Base-by-base conservation (phyloP, 1,140 invertebrate species). In the Procambarus virginalis region DNA sequence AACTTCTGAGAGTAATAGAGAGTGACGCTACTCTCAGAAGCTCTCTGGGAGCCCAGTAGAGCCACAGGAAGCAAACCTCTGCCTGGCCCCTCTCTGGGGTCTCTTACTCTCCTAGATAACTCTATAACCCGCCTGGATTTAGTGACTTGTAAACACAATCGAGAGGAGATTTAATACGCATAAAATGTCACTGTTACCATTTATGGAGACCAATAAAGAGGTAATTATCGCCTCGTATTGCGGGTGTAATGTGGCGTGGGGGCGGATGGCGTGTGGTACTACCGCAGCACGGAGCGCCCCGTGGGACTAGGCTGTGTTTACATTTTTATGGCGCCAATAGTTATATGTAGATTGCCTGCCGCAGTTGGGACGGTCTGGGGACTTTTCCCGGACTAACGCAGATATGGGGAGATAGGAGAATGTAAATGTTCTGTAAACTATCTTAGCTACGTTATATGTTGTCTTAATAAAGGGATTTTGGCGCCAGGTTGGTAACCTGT, bases 291-390 rank as follows among this genome's bases (percentile, higher is more conserved):
- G 68, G 10, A 2, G 68, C n/a, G 68, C 68, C 68, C 9, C 51
- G 79, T 9, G 48, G 9, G 51, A 34, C 34, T 5, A 49, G 51
- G n/a, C 60, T 22, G 9, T 5, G 14, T 81, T 81, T 60, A 22
- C 79, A 81, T 81, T 60, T 81, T 58, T 81, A 64, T 81, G 79
- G 60, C n/a, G 14, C 34, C 10, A 10, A 22, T 81, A 22, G 51
- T 81, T 60, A 81, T 60, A 60, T 81, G 79, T 55, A 81, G 68
- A 73, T 73, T 5, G 68, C 20, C n/a, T 73, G n/a, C 5, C n/a
- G 8, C 22, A 2, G 14, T 1, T 5, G n/a, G n/a, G n/a, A 68
- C 0, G 4, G 3, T 68, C 64, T 68, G 34, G 34, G 34, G 34
- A 34, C 1, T 34, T 34, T 34, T 34, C 34, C 34, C 34, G 34